Evolutionary conservation across 1,140 invertebrate species (phyloP).

Genomic region (Helicorthomorpha holstii): DNA sequence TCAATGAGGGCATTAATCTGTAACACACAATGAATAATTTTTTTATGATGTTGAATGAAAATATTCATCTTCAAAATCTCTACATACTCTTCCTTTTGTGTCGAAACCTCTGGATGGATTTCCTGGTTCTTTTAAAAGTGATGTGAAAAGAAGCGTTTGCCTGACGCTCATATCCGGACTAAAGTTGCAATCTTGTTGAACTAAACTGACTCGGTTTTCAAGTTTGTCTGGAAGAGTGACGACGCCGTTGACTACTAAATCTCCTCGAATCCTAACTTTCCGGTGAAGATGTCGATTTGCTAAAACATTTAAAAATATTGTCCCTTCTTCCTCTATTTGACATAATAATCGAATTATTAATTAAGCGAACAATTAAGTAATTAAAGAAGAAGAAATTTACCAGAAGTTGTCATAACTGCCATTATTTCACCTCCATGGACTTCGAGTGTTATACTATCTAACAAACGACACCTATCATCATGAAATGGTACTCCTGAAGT

Average conservation of each 20-base stretch:
- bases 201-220: conserved; percentile 40
- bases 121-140: conserved; percentile 40
- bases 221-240: conserved; percentile 49
- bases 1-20: conserved; percentile 70
- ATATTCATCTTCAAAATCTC: background rate
- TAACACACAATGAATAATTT: conserved; percentile 15
- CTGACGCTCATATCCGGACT: conserved; percentile 57
- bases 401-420: conserved; percentile 64
- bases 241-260: conserved; percentile 73
- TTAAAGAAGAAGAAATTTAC: conserved; percentile 19
- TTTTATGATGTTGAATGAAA: background rate
- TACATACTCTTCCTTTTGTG: conserved; percentile 37
- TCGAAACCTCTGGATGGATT: conserved; percentile 32
- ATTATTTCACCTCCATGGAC: conserved; percentile 75
- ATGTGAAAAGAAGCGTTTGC: conserved; percentile 63
- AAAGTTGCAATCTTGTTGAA: conserved; percentile 38
- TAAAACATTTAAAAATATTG: conserved; percentile 60
- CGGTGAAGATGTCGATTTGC: conserved; percentile 38
- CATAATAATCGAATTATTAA: conserved; percentile 7
- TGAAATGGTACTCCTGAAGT: conserved; percentile 13
- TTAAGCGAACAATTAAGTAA: background rate
- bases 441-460: conserved; percentile 60
- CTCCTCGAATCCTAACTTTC: conserved; percentile 41
- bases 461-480: conserved; percentile 24
- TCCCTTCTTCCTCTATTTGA: conserved; percentile 46